Conservation (phyloP, 2,888 invertebrate species). For the Philopedon plagiatum region DNA sequence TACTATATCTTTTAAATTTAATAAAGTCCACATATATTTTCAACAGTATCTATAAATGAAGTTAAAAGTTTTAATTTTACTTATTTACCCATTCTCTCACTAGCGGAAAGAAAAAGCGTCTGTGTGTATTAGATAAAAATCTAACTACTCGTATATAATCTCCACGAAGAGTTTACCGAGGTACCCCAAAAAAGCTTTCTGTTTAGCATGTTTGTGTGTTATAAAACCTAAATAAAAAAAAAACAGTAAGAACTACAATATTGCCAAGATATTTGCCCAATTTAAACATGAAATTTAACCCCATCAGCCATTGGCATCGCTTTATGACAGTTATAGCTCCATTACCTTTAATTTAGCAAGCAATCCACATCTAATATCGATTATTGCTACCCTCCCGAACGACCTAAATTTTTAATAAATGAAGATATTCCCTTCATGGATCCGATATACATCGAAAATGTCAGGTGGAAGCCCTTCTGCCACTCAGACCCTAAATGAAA, state of each 20-base stretch:
- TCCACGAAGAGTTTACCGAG: no score
- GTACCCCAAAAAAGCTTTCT: no score
- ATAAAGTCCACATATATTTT: no score
- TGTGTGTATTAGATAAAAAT: no score
- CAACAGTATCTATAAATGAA: no score
- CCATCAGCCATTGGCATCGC: background rate
- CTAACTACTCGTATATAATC: no score
- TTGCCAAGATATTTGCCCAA: background rate
- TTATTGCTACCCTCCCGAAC: constrained; percentile 16
- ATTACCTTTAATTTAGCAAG: constrained; percentile 7
- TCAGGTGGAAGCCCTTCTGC: constrained; percentile 29
- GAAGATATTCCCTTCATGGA: constrained; percentile 38
- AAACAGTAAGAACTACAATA: background rate
- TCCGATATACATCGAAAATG: constrained; percentile 37
- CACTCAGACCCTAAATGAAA: constrained; percentile 37
- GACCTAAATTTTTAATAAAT: constrained; percentile 35
- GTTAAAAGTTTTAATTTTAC: no score
- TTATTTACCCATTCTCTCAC: no score
- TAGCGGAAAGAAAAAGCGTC: no score
- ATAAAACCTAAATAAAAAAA: no score
- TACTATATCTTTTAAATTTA: no score
- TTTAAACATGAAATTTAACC: background rate
- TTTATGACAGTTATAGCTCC: constrained; percentile 1
- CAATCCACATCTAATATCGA: constrained; percentile 11
- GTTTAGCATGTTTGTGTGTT: no score